These are phyloP conservation scores for Neodiprion pinetum DNA, from an alignment of 1,140 invertebrate species.

Conservation along the genomic window DNA sequence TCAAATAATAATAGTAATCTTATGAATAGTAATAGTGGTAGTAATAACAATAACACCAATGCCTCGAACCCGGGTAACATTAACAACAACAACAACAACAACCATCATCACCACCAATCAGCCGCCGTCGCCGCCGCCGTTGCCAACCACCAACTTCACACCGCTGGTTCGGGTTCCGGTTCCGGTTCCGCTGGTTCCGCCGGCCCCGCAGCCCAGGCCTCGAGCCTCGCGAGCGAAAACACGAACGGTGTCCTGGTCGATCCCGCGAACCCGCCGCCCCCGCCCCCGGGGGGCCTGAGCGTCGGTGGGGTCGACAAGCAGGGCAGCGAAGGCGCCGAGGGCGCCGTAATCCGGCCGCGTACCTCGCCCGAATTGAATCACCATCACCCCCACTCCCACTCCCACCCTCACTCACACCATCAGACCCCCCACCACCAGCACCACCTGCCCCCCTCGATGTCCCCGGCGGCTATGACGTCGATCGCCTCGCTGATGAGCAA, in stretches of 20 bases:
- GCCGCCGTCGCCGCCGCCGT: constrained; percentile 48
- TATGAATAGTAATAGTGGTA: constrained; percentile 16
- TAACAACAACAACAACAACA: constrained; percentile 21
- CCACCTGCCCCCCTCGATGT: constrained; percentile 36
- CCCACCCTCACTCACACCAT: constrained; percentile 34
- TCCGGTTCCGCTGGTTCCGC: constrained; percentile 49
- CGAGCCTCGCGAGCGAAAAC: constrained; percentile 40
- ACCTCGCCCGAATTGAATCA: constrained; percentile 63
- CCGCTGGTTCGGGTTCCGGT: constrained; percentile 46
- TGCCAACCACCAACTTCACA: constrained; percentile 6
- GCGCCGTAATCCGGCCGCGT: constrained; percentile 33
- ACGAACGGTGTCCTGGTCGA: constrained; percentile 64
- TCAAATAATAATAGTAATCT: constrained; percentile 36
- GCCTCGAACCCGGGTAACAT: constrained; percentile 24
- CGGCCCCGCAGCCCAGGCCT: constrained; percentile 34
- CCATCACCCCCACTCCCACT: constrained; percentile 40
- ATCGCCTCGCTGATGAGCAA: constrained; percentile 38
- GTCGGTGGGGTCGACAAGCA: constrained; percentile 37
- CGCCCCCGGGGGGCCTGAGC: constrained; percentile 45
- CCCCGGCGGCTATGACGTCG: constrained; percentile 29
- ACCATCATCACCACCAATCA: constrained; percentile 41
- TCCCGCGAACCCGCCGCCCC: constrained; percentile 62
- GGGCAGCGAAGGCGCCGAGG: constrained; percentile 49
- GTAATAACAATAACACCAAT: constrained; percentile 37
- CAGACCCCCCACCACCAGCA: constrained; percentile 38